Evolutionary conservation across 2,797 vertebrate species (phyloP).

Genomic region (Eulemur albifrons): DNA sequence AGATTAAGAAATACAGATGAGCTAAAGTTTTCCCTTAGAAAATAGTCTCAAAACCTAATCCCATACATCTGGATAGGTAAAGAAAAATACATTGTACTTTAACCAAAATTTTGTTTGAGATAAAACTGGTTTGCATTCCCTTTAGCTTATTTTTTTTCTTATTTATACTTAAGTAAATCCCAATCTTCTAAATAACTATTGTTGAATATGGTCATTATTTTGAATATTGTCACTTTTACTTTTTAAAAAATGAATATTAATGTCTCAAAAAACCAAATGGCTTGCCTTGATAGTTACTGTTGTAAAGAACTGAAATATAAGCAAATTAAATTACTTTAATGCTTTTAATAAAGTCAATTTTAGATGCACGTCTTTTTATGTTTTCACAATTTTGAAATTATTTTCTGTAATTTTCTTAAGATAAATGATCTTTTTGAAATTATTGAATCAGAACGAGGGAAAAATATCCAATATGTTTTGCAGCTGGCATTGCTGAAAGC

Average conservation of each 20-base stretch:
- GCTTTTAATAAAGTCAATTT: slow-evolving; percentile 28
- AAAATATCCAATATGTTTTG: slow-evolving; percentile 58
- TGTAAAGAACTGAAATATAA: slow-evolving; percentile 41
- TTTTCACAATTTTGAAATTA: slow-evolving; percentile 42
- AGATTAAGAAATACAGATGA: background rate
- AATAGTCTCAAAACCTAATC: background rate
- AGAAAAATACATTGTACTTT: background rate
- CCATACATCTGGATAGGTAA: background rate
- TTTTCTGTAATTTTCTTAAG: slow-evolving; percentile 50
- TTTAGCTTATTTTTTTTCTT: background rate
- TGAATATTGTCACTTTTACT: slow-evolving; percentile 46
- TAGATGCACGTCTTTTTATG: background rate
- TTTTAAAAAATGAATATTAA: slow-evolving; percentile 38
- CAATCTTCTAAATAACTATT: background rate
- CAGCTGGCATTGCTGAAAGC: slow-evolving; percentile 52
- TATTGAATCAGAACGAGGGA: slow-evolving; percentile 57
- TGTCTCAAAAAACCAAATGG: background rate
- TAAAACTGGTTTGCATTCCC: slow-evolving; percentile 43
- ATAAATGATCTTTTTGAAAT: slow-evolving; percentile 63
- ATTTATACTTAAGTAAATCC: slow-evolving; percentile 41
- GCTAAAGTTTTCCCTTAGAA: background rate
- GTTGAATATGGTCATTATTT: background rate
- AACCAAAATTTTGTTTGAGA: slow-evolving; percentile 28
- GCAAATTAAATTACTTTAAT: slow-evolving; percentile 44
- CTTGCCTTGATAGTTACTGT: background rate